Evolutionary conservation across 35 echinoderm and acorn worm genomes (phyloP).

Genomic region (Nesometra sesokonis): DNA sequence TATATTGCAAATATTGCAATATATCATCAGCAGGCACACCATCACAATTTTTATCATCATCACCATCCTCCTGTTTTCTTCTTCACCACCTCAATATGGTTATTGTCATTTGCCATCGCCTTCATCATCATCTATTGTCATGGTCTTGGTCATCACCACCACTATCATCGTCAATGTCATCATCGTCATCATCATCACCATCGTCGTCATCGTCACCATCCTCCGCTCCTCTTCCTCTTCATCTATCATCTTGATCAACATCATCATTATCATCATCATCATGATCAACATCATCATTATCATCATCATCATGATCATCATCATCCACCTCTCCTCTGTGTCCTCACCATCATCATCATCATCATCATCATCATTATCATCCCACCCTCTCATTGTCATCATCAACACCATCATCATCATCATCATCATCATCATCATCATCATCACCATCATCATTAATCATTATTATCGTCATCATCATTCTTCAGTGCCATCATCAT

Average conservation of each 20-base stretch:
- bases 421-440: background rate
- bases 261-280: slow-evolving; percentile 13
- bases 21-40: no score
- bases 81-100: no score
- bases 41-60: no score
- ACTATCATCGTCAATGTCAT: background rate
- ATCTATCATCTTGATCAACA: no score
- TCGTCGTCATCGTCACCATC: no score
- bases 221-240: no score
- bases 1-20: no score
- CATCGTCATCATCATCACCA: no score
- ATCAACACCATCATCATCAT: slow-evolving; percentile 7
- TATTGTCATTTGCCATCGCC: no score
- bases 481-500: background rate
- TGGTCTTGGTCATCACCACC: slow-evolving; percentile 6
- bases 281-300: background rate
- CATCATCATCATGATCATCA: background rate
- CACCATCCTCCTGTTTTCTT: no score
- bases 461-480: background rate
- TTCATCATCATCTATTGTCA: no score
- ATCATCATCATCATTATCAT: slow-evolving; percentile 2
- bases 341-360: slow-evolving; percentile 13
- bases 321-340: no score
- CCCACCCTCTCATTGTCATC: background rate
- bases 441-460: background rate